Evolutionary conservation across 2,113 vertebrate genomes (phyloP), one percentile per base, ranked within the genome.

Genomic region (Callipepla californica): DNA sequence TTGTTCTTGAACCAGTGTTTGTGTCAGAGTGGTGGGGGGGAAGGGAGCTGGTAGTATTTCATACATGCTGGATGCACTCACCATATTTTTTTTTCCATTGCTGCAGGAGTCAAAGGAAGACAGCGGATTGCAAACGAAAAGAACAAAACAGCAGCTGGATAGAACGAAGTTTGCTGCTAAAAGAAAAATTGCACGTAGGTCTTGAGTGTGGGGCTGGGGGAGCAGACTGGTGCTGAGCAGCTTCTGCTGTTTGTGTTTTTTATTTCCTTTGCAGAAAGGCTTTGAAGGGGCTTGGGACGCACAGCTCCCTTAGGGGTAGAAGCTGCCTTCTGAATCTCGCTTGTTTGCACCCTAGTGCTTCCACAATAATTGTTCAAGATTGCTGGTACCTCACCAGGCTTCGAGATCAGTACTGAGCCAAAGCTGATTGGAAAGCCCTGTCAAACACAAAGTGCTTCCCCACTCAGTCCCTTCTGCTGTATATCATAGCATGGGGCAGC

Each of bases 111-210:
- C 95, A 75, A 96, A 97, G 79, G 97, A 98, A 51, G 97, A 98
- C 80, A 97, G 90, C 58, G 95, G 80, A 93, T 93, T 97, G 67
- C 97, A 96, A 86, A 98, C 94, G 95, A 97, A 85, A 86, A 98
- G 96, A 97, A 96, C 91, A 91, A 97, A 96, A 89, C 96, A 97
- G 86, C 97, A 96, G 82, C 93, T 92, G 50, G 97, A 97, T 75
- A 97, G 95, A 97, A 74, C 82, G 7, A 98, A 97, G 82, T 96
- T 96, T 95, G 73, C 97, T 94, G 91, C 96, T 86, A 98, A 97
- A 94, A 98, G 97, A 91, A 98, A 97, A 97, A 97, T 98, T 93
- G 91, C 97, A 98, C 98, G 98, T 98, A 98, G 80, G 98, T 98
- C 85, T 97, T 0, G 2, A 67, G 12, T 15, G 47, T 77, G 90